phyloP scores from a whole-genome alignment of 2,797 vertebrate genomes.

The Danio choprae region DNA sequence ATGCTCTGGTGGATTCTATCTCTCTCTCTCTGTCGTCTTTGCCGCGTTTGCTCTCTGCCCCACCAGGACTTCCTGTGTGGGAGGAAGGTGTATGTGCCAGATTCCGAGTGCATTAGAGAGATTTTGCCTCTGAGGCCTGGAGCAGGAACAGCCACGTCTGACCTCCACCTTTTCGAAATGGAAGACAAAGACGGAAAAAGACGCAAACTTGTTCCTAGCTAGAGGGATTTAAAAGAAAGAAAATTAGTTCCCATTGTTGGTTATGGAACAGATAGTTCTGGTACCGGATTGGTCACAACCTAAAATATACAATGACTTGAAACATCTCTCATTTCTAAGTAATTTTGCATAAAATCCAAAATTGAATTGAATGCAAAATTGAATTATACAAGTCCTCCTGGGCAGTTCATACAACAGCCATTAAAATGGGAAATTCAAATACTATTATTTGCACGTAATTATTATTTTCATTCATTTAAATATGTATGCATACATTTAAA shows the following conservation, averaged over 20 bases:
- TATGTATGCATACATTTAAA: no score
- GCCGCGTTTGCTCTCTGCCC: conserved; percentile 30
- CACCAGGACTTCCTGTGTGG: conserved; percentile 31
- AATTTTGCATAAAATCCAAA: conserved; percentile 7
- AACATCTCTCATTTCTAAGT: background rate
- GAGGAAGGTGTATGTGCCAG: conserved; percentile 24
- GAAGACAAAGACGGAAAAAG: conserved; percentile 37
- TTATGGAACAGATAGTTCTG: background rate
- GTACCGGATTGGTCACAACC: background rate
- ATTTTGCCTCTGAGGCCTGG: conserved; percentile 26
- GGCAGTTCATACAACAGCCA: background rate
- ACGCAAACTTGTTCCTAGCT: background rate
- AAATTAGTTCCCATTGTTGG: background rate
- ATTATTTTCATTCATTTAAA: no score
- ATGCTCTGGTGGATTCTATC: conserved; percentile 37
- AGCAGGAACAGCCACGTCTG: conserved; percentile 1
- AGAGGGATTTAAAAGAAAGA: background rate
- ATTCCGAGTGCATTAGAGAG: conserved; percentile 42
- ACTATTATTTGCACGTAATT: no score
- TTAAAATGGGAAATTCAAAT: background rate
- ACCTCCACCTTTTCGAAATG: conserved; percentile 23
- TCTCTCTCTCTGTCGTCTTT: conserved; percentile 25
- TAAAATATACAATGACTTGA: background rate
- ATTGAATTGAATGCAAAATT: background rate
- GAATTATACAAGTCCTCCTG: background rate